A percentile compares a stretch with the other conserved stretches of the same genome.
These are phyloP conservation scores for Hydroisotoma schaefferi DNA, from an alignment of 2,888 invertebrate species.

Conservation along the genomic window DNA sequence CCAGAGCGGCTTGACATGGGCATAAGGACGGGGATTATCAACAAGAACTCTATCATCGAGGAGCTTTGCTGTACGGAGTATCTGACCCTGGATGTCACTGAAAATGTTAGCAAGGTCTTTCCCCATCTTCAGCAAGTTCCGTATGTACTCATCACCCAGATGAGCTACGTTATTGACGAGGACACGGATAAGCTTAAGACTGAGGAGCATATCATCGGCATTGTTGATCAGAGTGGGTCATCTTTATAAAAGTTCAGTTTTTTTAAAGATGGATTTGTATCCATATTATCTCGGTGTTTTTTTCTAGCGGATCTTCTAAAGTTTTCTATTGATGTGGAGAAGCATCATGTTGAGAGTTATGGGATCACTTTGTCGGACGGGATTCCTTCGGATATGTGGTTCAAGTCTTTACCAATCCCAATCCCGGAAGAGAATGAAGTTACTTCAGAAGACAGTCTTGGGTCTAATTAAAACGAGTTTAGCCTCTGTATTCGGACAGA, in stretches of 20 bases:
- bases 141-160: neutral
- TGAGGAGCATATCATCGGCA: neutral
- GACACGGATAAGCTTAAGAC: neutral
- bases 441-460: no score
- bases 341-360: slow-evolving; percentile 13
- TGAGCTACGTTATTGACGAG: neutral
- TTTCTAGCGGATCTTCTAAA: slow-evolving; percentile 13
- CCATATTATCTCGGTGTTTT: neutral
- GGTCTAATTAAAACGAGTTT: no score
- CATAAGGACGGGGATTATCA: neutral
- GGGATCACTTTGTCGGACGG: slow-evolving; percentile 20
- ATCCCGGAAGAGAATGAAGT: no score
- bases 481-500: no score
- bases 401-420: no score
- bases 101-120: neutral
- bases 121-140: neutral
- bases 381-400: slow-evolving; percentile 15
- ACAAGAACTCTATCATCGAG: neutral
- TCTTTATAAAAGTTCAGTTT: neutral
- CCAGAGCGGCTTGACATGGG: neutral
- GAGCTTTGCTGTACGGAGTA: neutral
- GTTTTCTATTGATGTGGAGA: slow-evolving; percentile 14
- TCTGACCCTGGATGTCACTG: neutral
- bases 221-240: neutral
- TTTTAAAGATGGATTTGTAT: neutral